A percentile compares a stretch with the other conserved stretches of the same genome.
Conservation (phyloP, 2,888 invertebrate genomes). For the Sialis fuliginosa region DNA sequence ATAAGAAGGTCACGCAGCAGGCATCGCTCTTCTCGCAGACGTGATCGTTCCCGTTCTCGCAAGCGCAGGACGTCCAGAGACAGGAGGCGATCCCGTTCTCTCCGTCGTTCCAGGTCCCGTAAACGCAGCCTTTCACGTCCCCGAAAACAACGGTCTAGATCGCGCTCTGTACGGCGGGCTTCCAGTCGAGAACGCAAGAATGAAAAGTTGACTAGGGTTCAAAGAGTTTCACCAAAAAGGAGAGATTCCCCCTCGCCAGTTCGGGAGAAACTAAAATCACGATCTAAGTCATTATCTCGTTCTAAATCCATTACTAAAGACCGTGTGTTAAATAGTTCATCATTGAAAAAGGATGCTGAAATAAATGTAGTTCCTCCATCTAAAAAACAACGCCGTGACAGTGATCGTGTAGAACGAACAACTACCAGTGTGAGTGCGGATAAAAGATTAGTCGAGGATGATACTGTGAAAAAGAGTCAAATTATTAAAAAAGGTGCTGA, state of each 20-base stretch:
- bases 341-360: slow-evolving; percentile 13
- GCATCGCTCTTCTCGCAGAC: slow-evolving; percentile 7
- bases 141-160: slow-evolving; percentile 1
- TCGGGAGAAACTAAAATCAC: neutral
- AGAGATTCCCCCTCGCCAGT: neutral
- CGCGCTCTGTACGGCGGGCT: slow-evolving; percentile 1
- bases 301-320: neutral
- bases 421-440: slow-evolving; percentile 13
- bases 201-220: neutral
- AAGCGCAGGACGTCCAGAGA: slow-evolving; percentile 4
- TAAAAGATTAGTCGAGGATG: slow-evolving; percentile 8
- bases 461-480: slow-evolving; percentile 10
- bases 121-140: slow-evolving; percentile 5
- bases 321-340: neutral
- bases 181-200: slow-evolving; percentile 2
- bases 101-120: slow-evolving; percentile 2
- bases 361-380: slow-evolving; percentile 11
- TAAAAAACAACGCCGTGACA: slow-evolving; percentile 11
- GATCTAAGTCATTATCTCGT: neutral
- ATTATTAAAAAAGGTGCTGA: slow-evolving; percentile 12
- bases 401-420: slow-evolving; percentile 8
- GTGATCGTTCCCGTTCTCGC: slow-evolving; percentile 7
- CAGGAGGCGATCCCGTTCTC: slow-evolving; percentile 4
- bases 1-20: slow-evolving; percentile 3
- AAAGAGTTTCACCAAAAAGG: neutral